A percentile compares a stretch with the other conserved stretches of the same genome.
Evolutionary conservation across 1,140 invertebrate genomes (phyloP).

Genomic region (Pogonognathellus flavescens): DNA sequence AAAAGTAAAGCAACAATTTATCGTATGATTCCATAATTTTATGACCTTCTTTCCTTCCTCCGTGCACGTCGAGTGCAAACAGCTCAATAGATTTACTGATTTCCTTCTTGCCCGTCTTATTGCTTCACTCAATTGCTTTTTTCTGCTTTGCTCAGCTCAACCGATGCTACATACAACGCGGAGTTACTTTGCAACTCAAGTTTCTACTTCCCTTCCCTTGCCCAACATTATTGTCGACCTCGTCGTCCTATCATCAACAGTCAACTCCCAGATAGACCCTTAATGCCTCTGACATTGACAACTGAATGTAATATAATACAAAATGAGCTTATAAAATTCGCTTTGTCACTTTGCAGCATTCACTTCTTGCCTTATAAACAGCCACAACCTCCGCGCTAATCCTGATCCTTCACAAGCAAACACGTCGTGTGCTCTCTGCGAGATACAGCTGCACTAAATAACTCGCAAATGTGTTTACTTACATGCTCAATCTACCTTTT

Average conservation of each 20-base stretch:
- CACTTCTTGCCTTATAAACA: too few relatives aligned
- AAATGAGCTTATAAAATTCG: background rate
- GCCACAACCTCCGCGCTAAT: too few relatives aligned
- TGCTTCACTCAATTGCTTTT: background rate
- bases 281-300: conserved; percentile 12
- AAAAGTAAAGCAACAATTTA: conserved; percentile 21
- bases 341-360: too few relatives aligned
- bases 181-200: too few relatives aligned
- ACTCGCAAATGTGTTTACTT: too few relatives aligned
- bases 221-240: background rate
- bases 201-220: too few relatives aligned
- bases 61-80: too few relatives aligned
- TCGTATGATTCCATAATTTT: background rate
- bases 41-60: too few relatives aligned
- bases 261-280: background rate
- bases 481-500: too few relatives aligned
- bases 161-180: background rate
- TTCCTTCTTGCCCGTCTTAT: background rate
- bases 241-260: background rate
- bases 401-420: too few relatives aligned
- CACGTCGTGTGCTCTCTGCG: too few relatives aligned
- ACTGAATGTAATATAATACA: conserved; percentile 1
- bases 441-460: too few relatives aligned
- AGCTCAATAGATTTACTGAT: conserved; percentile 17
- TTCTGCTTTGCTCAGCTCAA: conserved; percentile 19